Percentiles rank a stretch among this genome's conserved stretches.
These are phyloP conservation scores for Cerastis rubricosa DNA, from an alignment of 2,888 invertebrate genomes.

Conservation along the genomic window DNA sequence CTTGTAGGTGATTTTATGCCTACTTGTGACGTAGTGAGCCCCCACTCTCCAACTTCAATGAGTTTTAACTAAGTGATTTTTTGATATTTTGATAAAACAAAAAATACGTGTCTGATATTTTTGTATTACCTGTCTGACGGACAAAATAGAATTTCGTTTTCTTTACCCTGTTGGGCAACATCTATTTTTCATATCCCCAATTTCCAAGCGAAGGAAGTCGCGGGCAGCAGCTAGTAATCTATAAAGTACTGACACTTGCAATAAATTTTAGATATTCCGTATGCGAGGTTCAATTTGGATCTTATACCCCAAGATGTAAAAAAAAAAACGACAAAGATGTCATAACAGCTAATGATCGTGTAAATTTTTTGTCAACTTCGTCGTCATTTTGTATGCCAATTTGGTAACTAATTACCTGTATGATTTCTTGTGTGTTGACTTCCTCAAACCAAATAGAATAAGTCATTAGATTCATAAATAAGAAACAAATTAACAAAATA, in stretches of 20 bases:
- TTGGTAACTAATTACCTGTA: conserved; percentile 21
- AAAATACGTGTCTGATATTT: no score
- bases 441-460: conserved; percentile 18
- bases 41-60: no score
- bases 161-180: no score
- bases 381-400: conserved; percentile 33
- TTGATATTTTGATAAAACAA: no score
- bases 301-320: not conserved
- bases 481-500: not conserved
- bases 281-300: not conserved
- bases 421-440: conserved; percentile 18
- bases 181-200: no score
- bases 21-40: no score
- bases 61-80: no score
- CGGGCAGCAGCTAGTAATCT: not conserved
- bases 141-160: no score
- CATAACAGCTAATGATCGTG: conserved; percentile 5
- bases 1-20: no score
- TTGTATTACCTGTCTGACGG: no score
- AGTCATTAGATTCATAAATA: not conserved
- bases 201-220: no score
- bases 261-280: not conserved
- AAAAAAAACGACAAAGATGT: conserved; percentile 2
- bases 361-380: conserved; percentile 16
- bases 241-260: not conserved